Base-by-base conservation (phyloP, 1,140 invertebrate genomes). In the Drosophila sp. region DNA sequence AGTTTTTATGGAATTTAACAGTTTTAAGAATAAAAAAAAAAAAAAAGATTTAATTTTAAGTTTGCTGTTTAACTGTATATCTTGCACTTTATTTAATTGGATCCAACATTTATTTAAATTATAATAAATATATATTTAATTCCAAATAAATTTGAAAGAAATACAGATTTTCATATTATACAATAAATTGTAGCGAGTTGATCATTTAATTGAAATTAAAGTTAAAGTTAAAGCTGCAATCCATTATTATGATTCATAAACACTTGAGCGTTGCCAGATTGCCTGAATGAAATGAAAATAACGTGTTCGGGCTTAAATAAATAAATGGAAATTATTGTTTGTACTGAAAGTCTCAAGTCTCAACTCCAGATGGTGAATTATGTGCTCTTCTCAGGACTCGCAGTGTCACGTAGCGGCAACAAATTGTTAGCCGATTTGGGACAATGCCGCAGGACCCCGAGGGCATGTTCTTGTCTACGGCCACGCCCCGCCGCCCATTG, bases 391-490 rank as follows among this genome's bases (percentile, higher is more conserved):
- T 9, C 46, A 66, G 36, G 36, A 9, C 48, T 79, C 62, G 57
- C 57, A 53, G 70, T 63, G 75, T 81, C 81, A 86, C 81, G 81
- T 86, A 86, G 74, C 40, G 61, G 63, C 81, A 70, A 80, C 81
- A 84, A 84, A 86, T 84, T 78, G 76, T 80, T 80, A 40, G 67
- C 76, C 80, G 72, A 83, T 80, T 83, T 83, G 72, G 76, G 81
- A 70, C 76, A 83, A 80, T 34, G 63, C 11, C 45, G 48, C 38
- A 56, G 34, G 9, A 77, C 70, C 62, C 62, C 29, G 34, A 36
- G 38, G 81, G 59, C 63, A 63, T 43, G 41, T n/a, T n/a, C n/a
- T n/a, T n/a, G n/a, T 74, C 62, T 54, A 46, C 9, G 43, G 56
- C 65, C 72, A 80, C 67, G 62, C 66, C 78, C 78, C 51, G 18